phyloP scores from a whole-genome alignment of 2,797 vertebrate genomes.

The Eulemur albifrons region DNA sequence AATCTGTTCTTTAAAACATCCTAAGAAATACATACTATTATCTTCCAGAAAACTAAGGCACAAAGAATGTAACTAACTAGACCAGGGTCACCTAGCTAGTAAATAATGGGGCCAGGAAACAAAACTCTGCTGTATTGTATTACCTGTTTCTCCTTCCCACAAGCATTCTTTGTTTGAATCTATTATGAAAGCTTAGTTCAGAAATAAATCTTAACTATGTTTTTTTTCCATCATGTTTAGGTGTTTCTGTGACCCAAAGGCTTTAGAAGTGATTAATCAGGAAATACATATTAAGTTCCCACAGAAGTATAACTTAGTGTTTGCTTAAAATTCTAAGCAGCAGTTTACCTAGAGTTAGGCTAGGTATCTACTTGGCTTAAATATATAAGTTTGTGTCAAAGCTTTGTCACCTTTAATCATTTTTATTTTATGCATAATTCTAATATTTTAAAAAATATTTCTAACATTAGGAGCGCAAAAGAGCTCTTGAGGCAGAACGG shows the following conservation, averaged over 20 bases:
- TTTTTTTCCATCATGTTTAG: neutral
- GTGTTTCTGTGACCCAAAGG: neutral
- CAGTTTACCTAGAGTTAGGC: neutral
- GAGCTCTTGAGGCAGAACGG: constrained; percentile 95
- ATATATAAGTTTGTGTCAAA: neutral
- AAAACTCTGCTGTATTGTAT: neutral
- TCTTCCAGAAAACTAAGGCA: neutral
- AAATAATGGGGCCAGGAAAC: neutral
- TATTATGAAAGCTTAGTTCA: neutral
- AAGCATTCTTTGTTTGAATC: neutral
- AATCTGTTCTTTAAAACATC: neutral
- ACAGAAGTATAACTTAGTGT: neutral
- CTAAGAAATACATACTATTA: neutral
- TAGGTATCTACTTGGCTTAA: neutral
- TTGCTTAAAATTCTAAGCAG: neutral
- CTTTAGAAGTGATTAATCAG: neutral
- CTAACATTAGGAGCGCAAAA: constrained; percentile 92
- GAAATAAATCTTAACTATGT: neutral
- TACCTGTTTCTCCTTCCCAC: neutral
- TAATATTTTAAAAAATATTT: constrained; percentile 17
- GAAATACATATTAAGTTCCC: neutral
- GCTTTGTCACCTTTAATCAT: neutral
- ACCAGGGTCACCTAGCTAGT: neutral
- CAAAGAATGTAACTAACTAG: neutral
- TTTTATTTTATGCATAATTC: neutral